Evolutionary conservation across 2,888 invertebrate species (phyloP), one percentile per base, ranked within the genome.

Genomic region (Lymantria monacha): DNA sequence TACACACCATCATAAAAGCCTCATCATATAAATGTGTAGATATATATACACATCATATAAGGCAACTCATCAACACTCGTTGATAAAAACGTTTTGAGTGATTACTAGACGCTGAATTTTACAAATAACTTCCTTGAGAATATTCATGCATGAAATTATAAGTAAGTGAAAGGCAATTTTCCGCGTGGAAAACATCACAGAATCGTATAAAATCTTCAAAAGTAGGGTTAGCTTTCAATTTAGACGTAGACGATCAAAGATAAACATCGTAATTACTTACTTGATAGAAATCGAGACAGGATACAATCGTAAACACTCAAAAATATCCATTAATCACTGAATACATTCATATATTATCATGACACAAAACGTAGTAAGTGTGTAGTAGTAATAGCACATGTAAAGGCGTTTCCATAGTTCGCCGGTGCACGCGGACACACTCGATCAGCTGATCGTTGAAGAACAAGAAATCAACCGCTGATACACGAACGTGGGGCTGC

Each of bases 361-460:
- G 66, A 69, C 87, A 87, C 87, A 78, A 77, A 22, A 73, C 85
- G 85, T 85, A 86, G 85, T 83, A 82, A 70, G 71, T 71, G 72
- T 72, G 73, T 73, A 76, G 79, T 79, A 77, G 61, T 59, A 66
- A 70, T 62, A 78, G 72, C 85, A 85, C 87, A 85, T 82, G 86
- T 78, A 74, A 70, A 76, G 79, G 79, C 77, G 83, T 76, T 80
- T 70, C 81, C 70, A 64, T 58, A 63, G 58, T 54, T 61, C 55
- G 62, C 68, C 70, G 72, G 72, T 64, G 67, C 72, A 74, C 78
- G 76, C 76, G 76, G 72, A 62, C 75, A 70, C 74, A 69, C 70
- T 63, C 76, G 77, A 82, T 83, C 86, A 87, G 86, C 85, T 87
- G 85, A 76, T 85, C 79, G 70, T 70, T n/a, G 64, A 46, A 63